These are phyloP conservation scores for Erpornis zantholeuca DNA, from an alignment of 2,113 vertebrate genomes.

Conservation along the genomic window DNA sequence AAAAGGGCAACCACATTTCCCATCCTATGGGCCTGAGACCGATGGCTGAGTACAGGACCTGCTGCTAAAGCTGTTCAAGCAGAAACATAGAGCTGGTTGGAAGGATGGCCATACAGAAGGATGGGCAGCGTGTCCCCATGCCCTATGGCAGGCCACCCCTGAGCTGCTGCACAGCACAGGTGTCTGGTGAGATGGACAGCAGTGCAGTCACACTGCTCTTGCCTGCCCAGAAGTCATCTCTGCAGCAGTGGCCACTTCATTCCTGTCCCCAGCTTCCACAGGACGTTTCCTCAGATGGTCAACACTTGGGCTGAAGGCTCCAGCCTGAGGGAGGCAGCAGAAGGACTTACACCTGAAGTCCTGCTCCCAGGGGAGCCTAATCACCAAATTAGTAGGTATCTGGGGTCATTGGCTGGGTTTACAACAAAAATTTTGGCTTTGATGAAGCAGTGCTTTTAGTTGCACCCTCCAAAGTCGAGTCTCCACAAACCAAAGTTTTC, in stretches of 20 bases:
- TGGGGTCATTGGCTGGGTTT: neutral
- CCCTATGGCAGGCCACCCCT: neutral
- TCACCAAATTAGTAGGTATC: neutral
- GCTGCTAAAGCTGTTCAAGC: neutral
- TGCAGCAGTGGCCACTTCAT: neutral
- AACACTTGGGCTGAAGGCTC: neutral
- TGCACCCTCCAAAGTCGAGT: neutral
- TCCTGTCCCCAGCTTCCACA: neutral
- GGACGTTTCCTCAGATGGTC: neutral
- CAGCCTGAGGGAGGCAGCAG: neutral
- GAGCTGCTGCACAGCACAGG: neutral
- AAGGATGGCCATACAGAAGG: accelerated
- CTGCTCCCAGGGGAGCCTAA: neutral
- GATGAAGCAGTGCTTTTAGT: neutral
- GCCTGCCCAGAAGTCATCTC: neutral
- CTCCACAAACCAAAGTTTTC: neutral
- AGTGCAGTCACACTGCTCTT: neutral
- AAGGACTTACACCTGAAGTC: neutral
- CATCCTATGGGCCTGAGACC: neutral
- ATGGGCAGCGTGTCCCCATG: neutral
- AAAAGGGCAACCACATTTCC: neutral
- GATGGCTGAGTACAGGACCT: neutral
- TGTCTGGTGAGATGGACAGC: neutral
- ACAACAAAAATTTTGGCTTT: neutral
- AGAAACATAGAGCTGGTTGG: neutral